Base-by-base conservation (phyloP, 2,888 invertebrate genomes). In the Leucozona laternaria region DNA sequence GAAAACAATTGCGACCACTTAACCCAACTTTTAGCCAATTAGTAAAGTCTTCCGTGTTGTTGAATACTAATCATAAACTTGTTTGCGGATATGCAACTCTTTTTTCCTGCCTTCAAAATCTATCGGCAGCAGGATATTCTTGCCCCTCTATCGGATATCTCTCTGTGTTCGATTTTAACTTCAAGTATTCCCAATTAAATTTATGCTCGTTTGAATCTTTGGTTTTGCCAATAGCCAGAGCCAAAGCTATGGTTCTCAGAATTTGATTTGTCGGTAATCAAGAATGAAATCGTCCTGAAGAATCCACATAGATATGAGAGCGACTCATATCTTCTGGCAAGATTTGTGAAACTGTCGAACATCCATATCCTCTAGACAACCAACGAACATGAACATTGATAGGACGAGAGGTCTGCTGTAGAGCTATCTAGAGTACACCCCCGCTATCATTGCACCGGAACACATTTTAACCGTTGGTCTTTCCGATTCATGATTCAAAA, bases 401-500 rank as follows among this genome's bases (percentile, higher is more conserved):
- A 53, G 31, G 22, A 53, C 45, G n/a, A 73, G 15, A 6, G 22
- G 7, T 25, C 7, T 28, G 43, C 17, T 43, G n/a, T 53, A 15
- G n/a, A n/a, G n/a, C n/a, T 25, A 20, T 11, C 20, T 6, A 20
- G 2, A 53, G 2, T 34, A 58, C 11, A 11, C 13, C 15, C 40
- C 10, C 28, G 43, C 43, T 22, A 68, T 37, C 78, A 62, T 57
- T 28, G 20, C 22, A 64, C 57, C 64, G 57, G 58, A 72, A 62
- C 50, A 72, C 66, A 76, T 37, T 28, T 71, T 58, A 66, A 76
- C 76, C 80, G 64, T 55, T 84, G 71, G 77, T 70, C 53, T 55
- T 81, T 48, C 60, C 78, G 28, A 79, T 78, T 4, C 64, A 78
- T 81, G 72, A 77, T 78, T 72, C 78, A 73, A 73, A 81, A 48